Evolutionary conservation across 2,888 invertebrate genomes (phyloP), one percentile per base, ranked within the genome.

Genomic region (Drosophila pseudotakahashii): DNA sequence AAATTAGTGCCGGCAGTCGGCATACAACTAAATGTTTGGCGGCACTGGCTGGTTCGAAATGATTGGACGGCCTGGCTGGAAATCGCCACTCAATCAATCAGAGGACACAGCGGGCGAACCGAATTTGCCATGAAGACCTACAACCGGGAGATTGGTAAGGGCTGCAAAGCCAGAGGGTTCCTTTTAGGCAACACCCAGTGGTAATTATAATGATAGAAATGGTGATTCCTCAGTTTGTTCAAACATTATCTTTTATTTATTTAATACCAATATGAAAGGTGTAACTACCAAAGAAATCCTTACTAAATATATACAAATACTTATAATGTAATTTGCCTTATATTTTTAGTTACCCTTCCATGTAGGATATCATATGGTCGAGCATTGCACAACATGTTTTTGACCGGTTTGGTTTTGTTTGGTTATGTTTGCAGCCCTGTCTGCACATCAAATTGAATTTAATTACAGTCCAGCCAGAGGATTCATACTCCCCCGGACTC

Each of bases 381-480:
- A 23, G 11, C 9, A 7, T 30, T 10, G 10, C 16, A n/a, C n/a
- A 1, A 16, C 39, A 30, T 11, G 19, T 7, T 26, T 32, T 7
- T 7, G 11, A 2, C 36, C 1, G 7, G 16, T 36, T 45, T 51
- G 41, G 23, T 44, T 45, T 51, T 36, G 23, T 44, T 54, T 13
- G n/a, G 42, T 68, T 61, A 36, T 59, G 81, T 47, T 78, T 50
- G 60, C 64, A 55, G 66, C 62, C 63, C 55, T 71, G 68, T 54
- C 61, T 61, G 73, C 48, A 52, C 60, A 85, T 77, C 77, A 81
- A 84, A 81, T 85, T 85, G 79, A 85, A 89, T 84, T 88, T 81
- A 88, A 89, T 84, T 89, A 79, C 89, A 73, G 45, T 41, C 55
- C 45, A 55, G 55, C 52, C 55, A 39, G 48, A 23, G 42, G 26